Evolutionary conservation across 2,888 invertebrate species (phyloP), one percentile per base, ranked within the genome.

Genomic region (Tachina grossa): DNA sequence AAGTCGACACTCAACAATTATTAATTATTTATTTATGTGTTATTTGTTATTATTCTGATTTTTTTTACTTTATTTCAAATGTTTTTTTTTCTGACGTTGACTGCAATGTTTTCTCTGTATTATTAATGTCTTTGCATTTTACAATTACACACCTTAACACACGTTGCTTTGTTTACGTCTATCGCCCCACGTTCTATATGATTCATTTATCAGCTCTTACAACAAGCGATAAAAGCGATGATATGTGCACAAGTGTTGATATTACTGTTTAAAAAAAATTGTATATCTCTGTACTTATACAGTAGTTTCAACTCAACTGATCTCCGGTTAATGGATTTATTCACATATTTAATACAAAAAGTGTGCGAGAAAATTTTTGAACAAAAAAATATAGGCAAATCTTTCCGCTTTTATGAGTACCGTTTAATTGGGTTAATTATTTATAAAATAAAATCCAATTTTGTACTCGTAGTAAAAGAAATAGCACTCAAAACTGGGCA

Each of bases 31-130:
- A 14, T n/a, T 6, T 45, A 9, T 9, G 53, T 41, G 8, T 57
- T 72, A n/a, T 16, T 59, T 43, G 8, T 65, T 41, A 13, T 53
- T 75, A 65, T 65, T 65, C 51, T 14, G n/a, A 55, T 31, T 31
- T 45, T 41, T 41, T 39, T 57, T 45, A 14, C 14, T 9, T 55
- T 51, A 41, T 63, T 63, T 66, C 39, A 55, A 45, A 47, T 66
- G 14, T 66, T 66, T 63, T 61, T 5, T 65, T 75, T 66, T 66
- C 14, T 47, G 31, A 22, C 47, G 43, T 47, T 47, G 13, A 53
- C 16, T 19, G 41, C 39, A 53, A 16, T 43, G 9, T 19, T 53
- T 39, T 68, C 9, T 22, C 1, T 55, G 45, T 45, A 19, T 39
- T 11, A n/a, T 51, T 31, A 53, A 8, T 51, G 31, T 16, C 22